These are phyloP conservation scores for Micropoecilia bifurca DNA, from an alignment of 2,797 vertebrate genomes.

Conservation along the genomic window DNA sequence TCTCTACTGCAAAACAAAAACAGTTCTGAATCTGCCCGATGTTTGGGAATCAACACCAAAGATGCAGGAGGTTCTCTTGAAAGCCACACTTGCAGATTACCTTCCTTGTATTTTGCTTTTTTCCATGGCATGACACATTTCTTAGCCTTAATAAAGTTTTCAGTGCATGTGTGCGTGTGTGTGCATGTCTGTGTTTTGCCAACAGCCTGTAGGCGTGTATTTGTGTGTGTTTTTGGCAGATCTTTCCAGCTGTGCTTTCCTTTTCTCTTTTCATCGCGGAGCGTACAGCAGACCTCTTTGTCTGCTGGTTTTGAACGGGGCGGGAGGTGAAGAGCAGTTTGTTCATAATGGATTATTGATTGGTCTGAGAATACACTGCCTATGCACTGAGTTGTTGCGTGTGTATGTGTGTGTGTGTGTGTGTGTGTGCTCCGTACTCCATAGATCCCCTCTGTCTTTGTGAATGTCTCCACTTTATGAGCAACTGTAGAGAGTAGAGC, in stretches of 20 bases:
- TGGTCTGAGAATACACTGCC: constrained; percentile 86
- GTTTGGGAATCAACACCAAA: constrained; percentile 8
- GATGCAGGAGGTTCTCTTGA: constrained; percentile 12
- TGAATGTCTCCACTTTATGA: constrained; percentile 74
- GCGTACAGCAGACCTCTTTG: constrained; percentile 81
- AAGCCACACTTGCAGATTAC: constrained; percentile 26
- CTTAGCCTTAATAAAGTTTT: constrained; percentile 23
- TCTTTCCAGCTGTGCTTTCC: constrained; percentile 56
- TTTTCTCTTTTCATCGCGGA: constrained; percentile 46
- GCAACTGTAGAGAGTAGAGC: constrained; percentile 60
- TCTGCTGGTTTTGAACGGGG: constrained; percentile 72
- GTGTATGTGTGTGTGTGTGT: constrained; percentile 65
- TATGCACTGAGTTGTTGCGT: constrained; percentile 72
- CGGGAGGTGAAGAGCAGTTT: constrained; percentile 85
- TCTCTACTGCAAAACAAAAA: neutral
- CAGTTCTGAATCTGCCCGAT: neutral
- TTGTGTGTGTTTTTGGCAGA: constrained; percentile 32
- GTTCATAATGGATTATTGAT: constrained; percentile 97
- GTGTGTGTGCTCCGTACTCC: constrained; percentile 46
- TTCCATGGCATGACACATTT: constrained; percentile 28
- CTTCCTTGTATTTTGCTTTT: constrained; percentile 3
- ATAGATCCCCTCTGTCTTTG: constrained; percentile 60
- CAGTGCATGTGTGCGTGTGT: constrained; percentile 4
- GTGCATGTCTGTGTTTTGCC: constrained; percentile 23
- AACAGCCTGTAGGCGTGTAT: constrained; percentile 36